Base-by-base conservation (phyloP, 2,888 invertebrate genomes). In the Notodonta dromedarius region DNA sequence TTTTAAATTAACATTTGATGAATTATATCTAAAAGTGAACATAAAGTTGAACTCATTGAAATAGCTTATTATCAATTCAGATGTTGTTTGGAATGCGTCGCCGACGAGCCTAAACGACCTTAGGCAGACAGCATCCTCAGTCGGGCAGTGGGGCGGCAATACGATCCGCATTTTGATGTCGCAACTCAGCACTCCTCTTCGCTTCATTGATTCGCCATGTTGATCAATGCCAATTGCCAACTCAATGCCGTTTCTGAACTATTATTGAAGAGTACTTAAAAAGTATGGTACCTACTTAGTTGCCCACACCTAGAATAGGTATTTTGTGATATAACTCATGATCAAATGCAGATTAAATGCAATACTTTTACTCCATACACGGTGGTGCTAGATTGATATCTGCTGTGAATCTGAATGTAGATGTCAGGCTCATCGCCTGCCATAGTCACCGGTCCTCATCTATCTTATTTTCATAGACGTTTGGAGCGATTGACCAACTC, bases 141-240 rank as follows among this genome's bases (percentile, higher is more conserved):
- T 85, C 76, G 80, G 81, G 72, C 77, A 86, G 82, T 86, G 77
- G 84, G 81, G 64, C 84, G 76, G 62, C 77, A 66, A 66, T 74
- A 78, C 77, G 78, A 70, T 76, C 78, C 77, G 83, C 84, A 87
- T 88, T 84, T 80, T 81, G 80, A 86, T 87, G 82, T 85, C 75
- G 84, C 83, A 85, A 87, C 66, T 60, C 65, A 53, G 59, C 35
- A 56, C 59, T 62, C 57, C 57, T 65, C 55, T 57, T 65, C 44
- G 59, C 57, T 58, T 63, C 62, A 53, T 60, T 62, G 61, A 62
- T 58, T 62, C 48, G 66, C 64, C 61, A 67, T 73, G 59, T 63
- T 66, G 62, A 66, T 69, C 69, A 71, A 68, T 70, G 70, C 67
- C 64, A 69, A 65, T 66, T 74, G 66, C 68, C 64, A 67, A 65